Evolutionary conservation across 2,797 vertebrate species (phyloP), one percentile per base, ranked within the genome.

Genomic region (Eutrigla gurnardus): DNA sequence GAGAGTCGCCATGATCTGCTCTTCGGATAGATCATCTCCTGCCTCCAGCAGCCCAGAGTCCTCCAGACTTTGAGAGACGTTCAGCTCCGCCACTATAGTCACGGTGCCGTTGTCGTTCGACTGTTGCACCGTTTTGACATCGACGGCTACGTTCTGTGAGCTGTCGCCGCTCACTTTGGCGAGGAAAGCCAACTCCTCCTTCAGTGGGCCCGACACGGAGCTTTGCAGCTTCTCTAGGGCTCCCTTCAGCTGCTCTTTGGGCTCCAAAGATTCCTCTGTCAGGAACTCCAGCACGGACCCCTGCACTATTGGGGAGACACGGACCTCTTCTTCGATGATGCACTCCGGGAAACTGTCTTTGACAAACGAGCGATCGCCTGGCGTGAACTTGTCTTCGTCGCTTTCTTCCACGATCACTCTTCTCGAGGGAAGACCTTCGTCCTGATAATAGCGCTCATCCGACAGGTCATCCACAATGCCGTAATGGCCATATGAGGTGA

Each of bases 41-140:
- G 86, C 83, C 18, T 93, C 91, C 67, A 94, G 81, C 65, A 95
- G 77, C 10, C 93, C 94, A n/a, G 94, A 94, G 18, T 94, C 83
- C 40, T 96, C 95, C 64, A 99, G 91, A 0, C 94, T 96, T 87
- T 97, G 95, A 6, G 96, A 97, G 25, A 98, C 90, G 62, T 94
- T 99, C 77, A 99, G 93, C 89, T 99, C 95, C 5, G 98, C 97
- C 2, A 97, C 95, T 55, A 99, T 96, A 14, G 96, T 99, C 82
- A 94, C 93, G 2, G 89, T 88, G 47, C 96, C 94, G 1, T 94
- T 92, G 0, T 94, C 93, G 7, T 91, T 87, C 0, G 92, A 91
- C 88, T 96, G 92, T 68, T 96, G 92, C 49, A 98, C 82, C 81
- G 95, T 97, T 92, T 93, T 97, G 33, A 99, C 94, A n/a, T 96